phyloP scores from a whole-genome alignment of 2,888 invertebrate species.

The Apomyelois bistriatella region DNA sequence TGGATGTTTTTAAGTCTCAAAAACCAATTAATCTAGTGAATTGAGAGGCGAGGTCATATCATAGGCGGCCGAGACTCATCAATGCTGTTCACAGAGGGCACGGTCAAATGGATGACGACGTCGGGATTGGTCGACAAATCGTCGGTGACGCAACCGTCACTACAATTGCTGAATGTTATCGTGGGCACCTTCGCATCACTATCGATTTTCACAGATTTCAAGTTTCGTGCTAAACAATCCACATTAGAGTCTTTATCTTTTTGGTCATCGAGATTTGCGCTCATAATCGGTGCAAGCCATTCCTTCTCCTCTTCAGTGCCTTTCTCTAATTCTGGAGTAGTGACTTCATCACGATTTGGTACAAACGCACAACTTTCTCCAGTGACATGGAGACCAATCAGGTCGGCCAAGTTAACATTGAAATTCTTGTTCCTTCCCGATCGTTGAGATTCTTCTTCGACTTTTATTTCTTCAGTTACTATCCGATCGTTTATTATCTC shows the following conservation, averaged over 20 bases:
- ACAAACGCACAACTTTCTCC: slow-evolving; percentile 57
- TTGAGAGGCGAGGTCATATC: slow-evolving; percentile 48
- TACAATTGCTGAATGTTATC: slow-evolving; percentile 75
- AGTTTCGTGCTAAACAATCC: slow-evolving; percentile 55
- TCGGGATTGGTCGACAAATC: slow-evolving; percentile 54
- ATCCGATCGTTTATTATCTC: slow-evolving; percentile 60
- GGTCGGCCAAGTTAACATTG: slow-evolving; percentile 66
- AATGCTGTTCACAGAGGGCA: slow-evolving; percentile 64
- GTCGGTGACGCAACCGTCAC: slow-evolving; percentile 52
- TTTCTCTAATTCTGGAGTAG: slow-evolving; percentile 51
- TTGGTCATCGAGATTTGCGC: slow-evolving; percentile 57
- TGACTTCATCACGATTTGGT: slow-evolving; percentile 47
- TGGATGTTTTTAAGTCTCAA: slow-evolving; percentile 29
- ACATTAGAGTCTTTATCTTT: slow-evolving; percentile 45
- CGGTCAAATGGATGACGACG: slow-evolving; percentile 61
- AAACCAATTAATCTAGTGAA: slow-evolving; percentile 26
- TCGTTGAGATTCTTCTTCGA: slow-evolving; percentile 32
- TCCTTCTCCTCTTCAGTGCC: slow-evolving; percentile 64
- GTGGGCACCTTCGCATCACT: slow-evolving; percentile 63
- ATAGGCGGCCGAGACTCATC: slow-evolving; percentile 73
- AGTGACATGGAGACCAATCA: slow-evolving; percentile 59
- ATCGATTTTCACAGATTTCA: slow-evolving; percentile 57
- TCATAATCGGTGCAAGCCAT: slow-evolving; percentile 73
- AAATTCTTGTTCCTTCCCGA: slow-evolving; percentile 49
- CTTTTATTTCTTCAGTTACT: slow-evolving; percentile 48